A percentile compares a stretch with the other conserved stretches of the same genome.
Evolutionary conservation across 1,140 invertebrate genomes (phyloP).

Genomic region (Papilio helenus): DNA sequence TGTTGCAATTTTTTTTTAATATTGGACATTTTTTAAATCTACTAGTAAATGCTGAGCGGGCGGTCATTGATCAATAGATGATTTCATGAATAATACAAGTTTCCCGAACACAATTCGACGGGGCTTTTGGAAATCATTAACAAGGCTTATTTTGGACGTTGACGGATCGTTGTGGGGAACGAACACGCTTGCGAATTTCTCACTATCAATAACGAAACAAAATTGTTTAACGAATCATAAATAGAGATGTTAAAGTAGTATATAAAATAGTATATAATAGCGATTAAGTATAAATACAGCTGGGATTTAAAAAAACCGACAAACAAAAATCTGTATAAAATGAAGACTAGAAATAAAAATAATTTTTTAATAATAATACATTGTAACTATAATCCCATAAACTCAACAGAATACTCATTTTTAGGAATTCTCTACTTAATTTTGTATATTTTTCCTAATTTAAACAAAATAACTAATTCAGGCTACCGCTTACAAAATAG

Average conservation of each 20-base stretch:
- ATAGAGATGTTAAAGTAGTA: not conserved
- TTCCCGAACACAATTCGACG: slow-evolving; percentile 24
- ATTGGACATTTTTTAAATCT: not conserved
- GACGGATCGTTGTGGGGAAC: slow-evolving; percentile 25
- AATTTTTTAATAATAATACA: not conserved
- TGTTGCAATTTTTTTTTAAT: not conserved
- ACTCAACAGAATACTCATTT: not conserved
- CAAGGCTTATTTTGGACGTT: slow-evolving; percentile 32
- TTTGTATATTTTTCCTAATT: not conserved
- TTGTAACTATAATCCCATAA: not conserved
- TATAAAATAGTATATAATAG: too few species aligned
- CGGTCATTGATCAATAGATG: slow-evolving; percentile 21
- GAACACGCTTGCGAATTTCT: slow-evolving; percentile 26
- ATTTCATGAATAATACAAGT: slow-evolving; percentile 33
- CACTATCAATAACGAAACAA: slow-evolving; percentile 25
- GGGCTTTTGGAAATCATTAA: slow-evolving; percentile 37
- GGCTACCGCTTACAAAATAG: slow-evolving; percentile 7
- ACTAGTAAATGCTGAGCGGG: not conserved
- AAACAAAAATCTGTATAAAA: too few species aligned
- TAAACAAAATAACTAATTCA: slow-evolving; percentile 23
- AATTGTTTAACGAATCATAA: not conserved
- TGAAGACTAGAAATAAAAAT: too few species aligned
- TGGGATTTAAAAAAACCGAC: not conserved
- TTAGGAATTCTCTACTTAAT: not conserved
- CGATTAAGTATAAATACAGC: not conserved